Conservation (phyloP, 2,888 invertebrate species). For the Drosophila mulleri region DNA sequence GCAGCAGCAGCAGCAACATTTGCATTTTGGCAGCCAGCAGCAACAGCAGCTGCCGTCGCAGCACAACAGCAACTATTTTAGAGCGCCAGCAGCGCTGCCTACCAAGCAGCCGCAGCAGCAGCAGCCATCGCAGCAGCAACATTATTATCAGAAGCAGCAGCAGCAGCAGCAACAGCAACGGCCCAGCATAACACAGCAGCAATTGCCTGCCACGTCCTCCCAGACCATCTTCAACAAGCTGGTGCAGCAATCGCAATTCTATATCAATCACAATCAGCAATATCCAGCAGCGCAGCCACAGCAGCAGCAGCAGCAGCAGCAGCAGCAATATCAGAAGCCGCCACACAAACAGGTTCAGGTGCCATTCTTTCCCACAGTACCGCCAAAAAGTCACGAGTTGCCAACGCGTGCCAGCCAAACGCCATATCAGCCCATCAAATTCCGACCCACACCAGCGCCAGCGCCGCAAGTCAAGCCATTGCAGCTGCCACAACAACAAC, state of each 20-base stretch:
- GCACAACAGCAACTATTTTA: slow-evolving; percentile 45
- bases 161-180: slow-evolving; percentile 38
- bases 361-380: slow-evolving; percentile 78
- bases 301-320: slow-evolving; percentile 51
- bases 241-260: slow-evolving; percentile 78
- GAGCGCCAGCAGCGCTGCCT: slow-evolving; percentile 48
- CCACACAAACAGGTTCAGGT: slow-evolving; percentile 76
- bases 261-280: slow-evolving; percentile 79
- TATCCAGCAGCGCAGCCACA: slow-evolving; percentile 56
- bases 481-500: slow-evolving; percentile 73
- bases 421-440: slow-evolving; percentile 83
- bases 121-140: slow-evolving; percentile 53
- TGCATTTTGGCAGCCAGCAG: slow-evolving; percentile 31
- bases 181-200: slow-evolving; percentile 60
- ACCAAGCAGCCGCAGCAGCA: slow-evolving; percentile 29
- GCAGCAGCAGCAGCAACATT: slow-evolving; percentile 71
- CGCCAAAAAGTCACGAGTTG: slow-evolving; percentile 72
- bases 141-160: slow-evolving; percentile 24
- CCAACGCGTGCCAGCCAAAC: slow-evolving; percentile 58
- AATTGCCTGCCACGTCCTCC: slow-evolving; percentile 66
- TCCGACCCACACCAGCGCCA: slow-evolving; percentile 81
- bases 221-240: slow-evolving; percentile 71
- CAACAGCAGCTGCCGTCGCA: slow-evolving; percentile 27
- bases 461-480: slow-evolving; percentile 71
- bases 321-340: slow-evolving; percentile 68